Evolutionary conservation across 1,140 invertebrate species (phyloP).

Genomic region (Helicoverpa armigera): DNA sequence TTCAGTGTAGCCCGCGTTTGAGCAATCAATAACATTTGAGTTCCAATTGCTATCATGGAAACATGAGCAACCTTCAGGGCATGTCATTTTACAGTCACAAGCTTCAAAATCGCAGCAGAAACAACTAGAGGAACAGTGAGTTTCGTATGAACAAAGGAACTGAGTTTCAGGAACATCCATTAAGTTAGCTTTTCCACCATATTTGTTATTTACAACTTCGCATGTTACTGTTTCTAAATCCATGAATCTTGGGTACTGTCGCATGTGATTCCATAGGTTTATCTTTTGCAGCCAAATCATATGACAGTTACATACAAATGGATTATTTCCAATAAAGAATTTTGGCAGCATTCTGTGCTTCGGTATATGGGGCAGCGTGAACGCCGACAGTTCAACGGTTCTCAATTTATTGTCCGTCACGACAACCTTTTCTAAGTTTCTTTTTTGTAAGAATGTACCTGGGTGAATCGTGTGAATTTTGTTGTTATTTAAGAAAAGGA

Average conservation of each 20-base stretch:
- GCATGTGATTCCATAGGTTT: slow-evolving; percentile 89
- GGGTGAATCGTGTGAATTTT: slow-evolving; percentile 90
- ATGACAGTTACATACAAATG: slow-evolving; percentile 93
- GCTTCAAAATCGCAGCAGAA: slow-evolving; percentile 97
- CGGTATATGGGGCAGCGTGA: slow-evolving; percentile 89
- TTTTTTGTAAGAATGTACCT: slow-evolving; percentile 91
- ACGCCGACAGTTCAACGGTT: slow-evolving; percentile 91
- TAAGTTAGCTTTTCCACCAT: slow-evolving; percentile 91
- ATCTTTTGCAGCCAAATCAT: slow-evolving; percentile 95
- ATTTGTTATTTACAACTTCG: slow-evolving; percentile 93
- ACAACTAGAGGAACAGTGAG: slow-evolving; percentile 95
- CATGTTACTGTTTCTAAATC: slow-evolving; percentile 94
- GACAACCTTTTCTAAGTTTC: slow-evolving; percentile 91
- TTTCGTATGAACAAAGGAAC: slow-evolving; percentile 95
- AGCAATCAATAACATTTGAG: slow-evolving; percentile 95
- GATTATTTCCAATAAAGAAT: slow-evolving; percentile 94
- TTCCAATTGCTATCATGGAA: slow-evolving; percentile 96
- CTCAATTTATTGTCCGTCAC: slow-evolving; percentile 92
- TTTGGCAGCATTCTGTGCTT: slow-evolving; percentile 89
- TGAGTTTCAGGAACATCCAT: slow-evolving; percentile 93
- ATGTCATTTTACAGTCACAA: slow-evolving; percentile 97
- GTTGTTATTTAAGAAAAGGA: slow-evolving; percentile 93
- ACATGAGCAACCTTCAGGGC: slow-evolving; percentile 94
- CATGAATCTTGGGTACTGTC: slow-evolving; percentile 93
- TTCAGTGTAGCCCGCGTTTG: slow-evolving; percentile 90